phyloP scores from a whole-genome alignment of 2,113 vertebrate genomes.

The Oncorhynchus clarkii region DNA sequence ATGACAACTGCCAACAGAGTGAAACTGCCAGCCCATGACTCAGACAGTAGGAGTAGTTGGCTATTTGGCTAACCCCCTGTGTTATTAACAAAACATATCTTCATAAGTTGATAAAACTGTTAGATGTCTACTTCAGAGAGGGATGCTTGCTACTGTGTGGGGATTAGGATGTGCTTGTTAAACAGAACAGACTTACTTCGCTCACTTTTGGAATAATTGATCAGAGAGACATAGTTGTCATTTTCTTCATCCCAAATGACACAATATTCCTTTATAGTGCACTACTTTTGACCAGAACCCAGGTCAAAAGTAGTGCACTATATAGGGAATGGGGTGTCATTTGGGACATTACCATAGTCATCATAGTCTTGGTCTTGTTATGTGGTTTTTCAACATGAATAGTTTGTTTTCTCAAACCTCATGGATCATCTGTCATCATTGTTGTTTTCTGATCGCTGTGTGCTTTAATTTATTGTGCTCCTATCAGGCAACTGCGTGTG shows the following conservation, averaged over 20 bases:
- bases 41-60: too few species aligned
- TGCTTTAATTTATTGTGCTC: not conserved
- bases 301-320: too few species aligned
- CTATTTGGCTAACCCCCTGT: too few species aligned
- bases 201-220: not conserved
- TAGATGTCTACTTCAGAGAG: not conserved
- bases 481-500: not conserved
- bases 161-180: not conserved
- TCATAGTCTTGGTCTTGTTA: not conserved
- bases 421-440: not conserved
- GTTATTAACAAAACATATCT: not conserved
- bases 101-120: not conserved
- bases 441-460: not conserved
- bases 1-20: too few species aligned
- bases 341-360: too few species aligned
- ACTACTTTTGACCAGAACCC: too few species aligned
- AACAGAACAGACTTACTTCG: not conserved
- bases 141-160: not conserved
- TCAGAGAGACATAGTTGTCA: not conserved
- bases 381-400: not conserved
- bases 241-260: not conserved
- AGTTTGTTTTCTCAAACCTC: not conserved
- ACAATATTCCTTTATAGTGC: too few species aligned
- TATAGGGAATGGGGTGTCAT: too few species aligned
- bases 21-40: too few species aligned